Evolutionary conservation across 2,888 invertebrate genomes (phyloP), one percentile per base, ranked within the genome.

Genomic region (Sminthurides aquaticus): DNA sequence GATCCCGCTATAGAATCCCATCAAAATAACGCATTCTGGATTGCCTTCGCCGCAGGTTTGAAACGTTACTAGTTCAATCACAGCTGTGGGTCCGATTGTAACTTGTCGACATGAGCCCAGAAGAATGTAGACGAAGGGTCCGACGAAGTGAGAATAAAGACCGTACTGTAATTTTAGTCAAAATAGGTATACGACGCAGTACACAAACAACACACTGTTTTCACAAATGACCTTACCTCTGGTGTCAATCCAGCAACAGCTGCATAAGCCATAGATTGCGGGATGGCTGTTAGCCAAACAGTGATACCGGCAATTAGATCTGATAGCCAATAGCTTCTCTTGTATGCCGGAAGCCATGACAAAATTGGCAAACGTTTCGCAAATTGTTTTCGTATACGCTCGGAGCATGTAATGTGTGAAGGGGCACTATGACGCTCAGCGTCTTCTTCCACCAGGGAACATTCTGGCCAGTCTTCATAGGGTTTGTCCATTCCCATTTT

Each of bases 271-370:
- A 90, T 84, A 24, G 86, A 86, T 80, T 94, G 94, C 20, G 94
- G 95, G 75, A 95, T 92, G 65, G 95, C 91, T 0, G 94, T 95
- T 67, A 95, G 83, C 0, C 92, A 94, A 18, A 95, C 94, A 1
- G 94, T 93, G 66, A 95, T 80, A 62, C 94, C 94, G 2, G 94
- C 94, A 69, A 95, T 88, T 56, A 92, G 78, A 81, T 95, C 95
- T 18, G 92, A 90, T 62, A 91, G 79, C 8, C 90, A 87, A 79
- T 87, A 85, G 67, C 85, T 83, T 5, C 81, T 76, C 75, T 82
- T 85, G 81, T 92, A 92, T 76, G 83, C 84, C 3, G 90, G 90
- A 72, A 90, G 78, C 92, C 92, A 92, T 62, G 78, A 79, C 5
- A 87, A 78, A 61, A 91, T 82, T 15, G 92, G 91, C 60, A 91